Conservation (phyloP, 1,140 invertebrate genomes). For the Drosophila nigromelanica region DNA sequence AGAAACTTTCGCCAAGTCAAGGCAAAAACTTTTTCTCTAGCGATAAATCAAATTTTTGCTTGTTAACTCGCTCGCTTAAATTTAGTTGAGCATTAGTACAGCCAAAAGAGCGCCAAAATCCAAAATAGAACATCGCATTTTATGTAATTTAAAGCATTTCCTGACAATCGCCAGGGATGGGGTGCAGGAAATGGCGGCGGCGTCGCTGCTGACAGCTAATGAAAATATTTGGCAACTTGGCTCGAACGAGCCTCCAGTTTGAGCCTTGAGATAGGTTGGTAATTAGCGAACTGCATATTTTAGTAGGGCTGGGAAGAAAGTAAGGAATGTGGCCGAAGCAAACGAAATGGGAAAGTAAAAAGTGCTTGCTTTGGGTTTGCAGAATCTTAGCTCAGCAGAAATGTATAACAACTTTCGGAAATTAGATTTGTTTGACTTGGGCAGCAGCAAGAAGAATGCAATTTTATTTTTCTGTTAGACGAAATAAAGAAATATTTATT, state of each 20-base stretch:
- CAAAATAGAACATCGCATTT: conserved; percentile 42
- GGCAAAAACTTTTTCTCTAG: conserved; percentile 55
- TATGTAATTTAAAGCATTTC: conserved; percentile 58
- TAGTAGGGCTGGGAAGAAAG: background rate
- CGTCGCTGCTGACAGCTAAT: conserved; percentile 57
- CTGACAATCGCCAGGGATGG: background rate
- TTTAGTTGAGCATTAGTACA: conserved; percentile 69
- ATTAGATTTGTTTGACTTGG: conserved; percentile 7
- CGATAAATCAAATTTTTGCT: conserved; percentile 75
- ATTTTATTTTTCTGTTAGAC: conserved; percentile 4
- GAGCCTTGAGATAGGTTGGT: conserved; percentile 10
- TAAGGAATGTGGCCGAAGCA: background rate
- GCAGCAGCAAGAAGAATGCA: background rate
- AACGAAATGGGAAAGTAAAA: background rate
- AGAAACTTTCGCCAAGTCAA: conserved; percentile 52
- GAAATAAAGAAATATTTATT: no score
- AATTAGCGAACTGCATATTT: conserved; percentile 46
- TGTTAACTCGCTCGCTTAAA: conserved; percentile 77
- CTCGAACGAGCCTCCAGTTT: background rate
- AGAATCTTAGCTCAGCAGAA: conserved; percentile 1
- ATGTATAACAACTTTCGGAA: conserved; percentile 19
- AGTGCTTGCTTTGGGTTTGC: conserved; percentile 1
- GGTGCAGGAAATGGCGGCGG: conserved; percentile 22
- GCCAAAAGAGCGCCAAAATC: background rate
- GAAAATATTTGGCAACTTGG: conserved; percentile 50